These are phyloP conservation scores for Brenthis daphne DNA, from an alignment of 2,888 invertebrate species.

Conservation along the genomic window DNA sequence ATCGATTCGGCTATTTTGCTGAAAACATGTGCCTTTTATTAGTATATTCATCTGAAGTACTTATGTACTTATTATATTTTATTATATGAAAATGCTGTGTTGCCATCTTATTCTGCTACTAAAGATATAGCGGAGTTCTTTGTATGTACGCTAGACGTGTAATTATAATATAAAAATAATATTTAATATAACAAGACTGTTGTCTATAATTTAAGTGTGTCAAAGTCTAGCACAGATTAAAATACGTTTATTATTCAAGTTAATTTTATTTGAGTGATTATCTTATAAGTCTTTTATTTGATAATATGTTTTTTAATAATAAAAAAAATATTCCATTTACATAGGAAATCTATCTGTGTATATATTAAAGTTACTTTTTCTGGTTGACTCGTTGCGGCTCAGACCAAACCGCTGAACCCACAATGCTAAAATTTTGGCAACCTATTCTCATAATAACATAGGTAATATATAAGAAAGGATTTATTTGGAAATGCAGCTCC, in stretches of 20 bases:
- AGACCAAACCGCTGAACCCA: too few relatives aligned
- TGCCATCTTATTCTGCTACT: slow-evolving; percentile 30
- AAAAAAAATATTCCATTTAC: background rate
- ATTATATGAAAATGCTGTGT: slow-evolving; percentile 33
- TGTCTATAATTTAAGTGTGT: slow-evolving; percentile 54
- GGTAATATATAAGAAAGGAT: too few relatives aligned
- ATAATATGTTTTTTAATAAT: background rate
- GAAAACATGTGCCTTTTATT: slow-evolving; percentile 62
- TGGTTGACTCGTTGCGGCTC: too few relatives aligned
- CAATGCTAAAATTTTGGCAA: too few relatives aligned
- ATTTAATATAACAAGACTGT: slow-evolving; percentile 59
- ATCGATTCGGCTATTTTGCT: slow-evolving; percentile 30
- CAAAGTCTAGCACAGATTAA: slow-evolving; percentile 49
- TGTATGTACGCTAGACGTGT: slow-evolving; percentile 20
- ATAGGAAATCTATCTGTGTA: too few relatives aligned
- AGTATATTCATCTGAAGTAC: slow-evolving; percentile 49
- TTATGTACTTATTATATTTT: slow-evolving; percentile 43
- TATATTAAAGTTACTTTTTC: too few relatives aligned
- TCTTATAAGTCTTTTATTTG: background rate
- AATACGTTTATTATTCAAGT: slow-evolving; percentile 10
- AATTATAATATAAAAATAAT: slow-evolving; percentile 28
- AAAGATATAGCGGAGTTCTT: slow-evolving; percentile 1
- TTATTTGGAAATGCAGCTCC: too few relatives aligned
- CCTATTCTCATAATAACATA: too few relatives aligned
- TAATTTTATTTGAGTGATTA: slow-evolving; percentile 10